Evolutionary conservation across 2,797 vertebrate species (phyloP).

Genomic region (Oryzias dopingdopingensis): DNA sequence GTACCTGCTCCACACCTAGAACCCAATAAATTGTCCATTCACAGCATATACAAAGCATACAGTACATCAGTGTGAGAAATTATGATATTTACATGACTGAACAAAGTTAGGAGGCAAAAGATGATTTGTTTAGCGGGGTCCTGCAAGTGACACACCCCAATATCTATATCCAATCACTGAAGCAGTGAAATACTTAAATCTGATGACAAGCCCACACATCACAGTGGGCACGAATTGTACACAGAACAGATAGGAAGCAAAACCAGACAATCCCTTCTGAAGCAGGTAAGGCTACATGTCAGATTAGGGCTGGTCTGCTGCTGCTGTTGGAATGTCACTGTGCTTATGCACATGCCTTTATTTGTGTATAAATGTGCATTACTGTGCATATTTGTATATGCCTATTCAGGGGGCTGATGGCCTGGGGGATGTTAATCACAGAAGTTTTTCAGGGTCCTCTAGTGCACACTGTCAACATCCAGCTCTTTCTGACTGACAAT

Average conservation of each 20-base stretch:
- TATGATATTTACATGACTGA: conserved; percentile 79
- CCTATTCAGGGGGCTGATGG: conserved; percentile 50
- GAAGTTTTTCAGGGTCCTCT: conserved; percentile 63
- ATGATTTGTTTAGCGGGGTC: conserved; percentile 48
- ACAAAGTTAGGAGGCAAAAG: conserved; percentile 36
- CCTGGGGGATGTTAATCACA: conserved; percentile 55
- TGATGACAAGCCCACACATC: conserved; percentile 61
- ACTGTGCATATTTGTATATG: conserved; percentile 56
- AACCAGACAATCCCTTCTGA: conserved; percentile 61
- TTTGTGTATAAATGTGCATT: conserved; percentile 36
- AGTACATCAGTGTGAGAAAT: conserved; percentile 72
- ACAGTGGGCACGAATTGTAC: conserved; percentile 52
- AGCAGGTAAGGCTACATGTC: conserved; percentile 92
- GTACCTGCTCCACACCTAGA: conserved; percentile 37
- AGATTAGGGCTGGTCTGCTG: conserved; percentile 67
- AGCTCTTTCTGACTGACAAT: conserved; percentile 58
- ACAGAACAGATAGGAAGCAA: conserved; percentile 75
- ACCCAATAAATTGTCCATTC: conserved; percentile 62
- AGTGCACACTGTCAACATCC: conserved; percentile 51
- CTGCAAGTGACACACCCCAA: conserved; percentile 65
- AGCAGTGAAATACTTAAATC: conserved; percentile 71
- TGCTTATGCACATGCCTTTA: conserved; percentile 48
- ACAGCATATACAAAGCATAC: conserved; percentile 76
- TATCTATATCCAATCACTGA: conserved; percentile 57
- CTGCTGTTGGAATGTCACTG: conserved; percentile 55